These are phyloP conservation scores for Spisula subtruncata DNA, from an alignment of 2,888 invertebrate species.

Conservation along the genomic window DNA sequence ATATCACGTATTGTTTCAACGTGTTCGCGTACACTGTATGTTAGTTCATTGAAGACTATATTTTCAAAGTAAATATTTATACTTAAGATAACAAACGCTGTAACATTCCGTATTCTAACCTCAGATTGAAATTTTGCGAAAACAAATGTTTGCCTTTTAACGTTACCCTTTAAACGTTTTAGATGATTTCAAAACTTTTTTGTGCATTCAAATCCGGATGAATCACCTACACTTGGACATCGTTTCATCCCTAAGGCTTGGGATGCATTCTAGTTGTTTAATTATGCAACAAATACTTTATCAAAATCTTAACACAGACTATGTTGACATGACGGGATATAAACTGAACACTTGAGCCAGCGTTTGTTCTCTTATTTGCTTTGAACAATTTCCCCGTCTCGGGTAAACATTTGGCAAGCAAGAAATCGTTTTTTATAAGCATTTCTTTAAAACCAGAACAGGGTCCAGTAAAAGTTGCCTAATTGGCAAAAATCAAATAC, in stretches of 20 bases:
- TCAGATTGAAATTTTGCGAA: not conserved
- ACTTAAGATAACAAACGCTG: not conserved
- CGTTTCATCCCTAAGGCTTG: conserved; percentile 5
- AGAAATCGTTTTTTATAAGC: not conserved
- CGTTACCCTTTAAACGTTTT: conserved; percentile 21
- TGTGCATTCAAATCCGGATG: not conserved
- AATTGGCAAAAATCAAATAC: not conserved
- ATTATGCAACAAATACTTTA: conserved; percentile 21
- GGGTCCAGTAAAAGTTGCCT: not conserved
- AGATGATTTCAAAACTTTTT: not conserved
- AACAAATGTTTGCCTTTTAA: conserved; percentile 18
- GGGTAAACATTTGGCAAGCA: conserved; percentile 17
- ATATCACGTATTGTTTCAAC: conserved; percentile 12
- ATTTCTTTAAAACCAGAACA: not conserved
- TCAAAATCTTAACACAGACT: conserved; percentile 13
- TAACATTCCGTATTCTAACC: conserved; percentile 26
- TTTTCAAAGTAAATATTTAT: conserved; percentile 18
- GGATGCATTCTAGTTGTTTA: conserved; percentile 3
- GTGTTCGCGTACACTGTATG: not conserved
- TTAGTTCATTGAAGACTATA: not conserved
- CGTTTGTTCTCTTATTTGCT: not conserved
- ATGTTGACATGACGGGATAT: not conserved
- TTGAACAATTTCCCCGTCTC: not conserved
- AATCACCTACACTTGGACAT: not conserved
- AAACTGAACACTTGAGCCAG: not conserved